phyloP scores from a whole-genome alignment of 2,797 vertebrate species.

The Craterocephalus amniculus region DNA sequence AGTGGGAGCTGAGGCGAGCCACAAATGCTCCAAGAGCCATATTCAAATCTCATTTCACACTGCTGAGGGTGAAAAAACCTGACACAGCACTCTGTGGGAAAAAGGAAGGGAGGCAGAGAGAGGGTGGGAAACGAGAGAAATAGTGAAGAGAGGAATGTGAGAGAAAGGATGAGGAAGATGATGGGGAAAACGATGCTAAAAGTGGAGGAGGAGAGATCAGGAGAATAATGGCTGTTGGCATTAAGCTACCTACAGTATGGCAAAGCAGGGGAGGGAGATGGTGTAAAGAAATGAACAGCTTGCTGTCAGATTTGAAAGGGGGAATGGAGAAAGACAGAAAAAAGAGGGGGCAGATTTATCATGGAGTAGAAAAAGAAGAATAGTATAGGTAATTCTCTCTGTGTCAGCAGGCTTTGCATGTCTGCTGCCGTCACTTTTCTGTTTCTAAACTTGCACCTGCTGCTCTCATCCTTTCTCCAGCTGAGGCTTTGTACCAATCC shows the following conservation, averaged over 20 bases:
- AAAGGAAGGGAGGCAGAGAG: conserved; percentile 35
- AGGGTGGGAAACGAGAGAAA: conserved; percentile 40
- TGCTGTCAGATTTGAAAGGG: conserved; percentile 39
- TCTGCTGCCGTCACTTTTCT: conserved; percentile 12
- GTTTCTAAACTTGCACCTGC: conserved; percentile 23
- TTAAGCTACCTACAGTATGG: conserved; percentile 57
- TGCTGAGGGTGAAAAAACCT: conserved; percentile 76
- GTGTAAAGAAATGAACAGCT: conserved; percentile 26
- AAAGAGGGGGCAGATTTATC: conserved; percentile 24
- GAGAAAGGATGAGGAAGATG: conserved; percentile 45
- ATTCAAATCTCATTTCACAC: conserved; percentile 84
- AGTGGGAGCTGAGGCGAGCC: conserved; percentile 27
- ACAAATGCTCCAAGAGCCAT: conserved; percentile 74
- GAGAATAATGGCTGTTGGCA: conserved; percentile 63
- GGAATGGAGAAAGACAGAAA: conserved; percentile 11
- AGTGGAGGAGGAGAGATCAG: conserved; percentile 53
- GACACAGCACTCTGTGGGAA: conserved; percentile 75
- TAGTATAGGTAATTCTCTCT: conserved; percentile 25
- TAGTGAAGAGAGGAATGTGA: conserved; percentile 30
- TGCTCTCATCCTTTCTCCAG: conserved; percentile 36
- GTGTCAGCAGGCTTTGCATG: not conserved
- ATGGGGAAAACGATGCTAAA: conserved; percentile 48
- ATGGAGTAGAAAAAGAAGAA: conserved; percentile 23
- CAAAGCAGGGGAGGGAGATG: conserved; percentile 10
- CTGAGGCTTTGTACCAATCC: conserved; percentile 33